Base-by-base conservation (phyloP, 2,888 invertebrate genomes). In the Nomada goodeniana region DNA sequence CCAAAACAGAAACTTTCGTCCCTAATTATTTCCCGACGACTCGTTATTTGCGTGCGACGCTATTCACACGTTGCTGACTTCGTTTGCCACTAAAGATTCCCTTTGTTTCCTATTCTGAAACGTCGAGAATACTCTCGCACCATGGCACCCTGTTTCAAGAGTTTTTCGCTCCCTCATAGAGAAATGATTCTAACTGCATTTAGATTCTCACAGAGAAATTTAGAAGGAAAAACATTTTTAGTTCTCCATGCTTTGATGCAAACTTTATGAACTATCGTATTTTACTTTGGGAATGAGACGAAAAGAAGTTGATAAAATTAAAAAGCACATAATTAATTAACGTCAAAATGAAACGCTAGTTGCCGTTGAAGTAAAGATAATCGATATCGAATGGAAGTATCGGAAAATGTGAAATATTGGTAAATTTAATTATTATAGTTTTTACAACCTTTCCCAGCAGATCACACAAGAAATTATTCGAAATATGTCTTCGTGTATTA, bases 191-290 rank as follows among this genome's bases (percentile, higher is more conserved):
- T 64, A 74, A 71, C 67, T 26, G 67, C 23, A 57, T 67, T 44
- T 47, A 60, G 67, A 67, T 63, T 53, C 68, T 15, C 29, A 10
- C 63, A 26, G 53, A n/a, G 23, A 47, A 67, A 68, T 79, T 68
- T 57, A 47, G 36, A 29, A 47, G 23, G 63, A 60, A 71, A 63
- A 76, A 73, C 13, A 76, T 74, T 53, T 63, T 53, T 55, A 23
- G 20, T 9, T 26, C n/a, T 29, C 9, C 57, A 20, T 44, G 81
- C 84, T 84, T 81, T 69, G 78, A 84, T 78, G 70, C 63, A 84
- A 73, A 81, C 74, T 81, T 70, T 26, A 64, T 26, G 20, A 42
- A n/a, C n/a, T 23, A 60, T 26, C 26, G 0, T 26, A 15, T 36
- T 70, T 65, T 42, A 36, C 36, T 36, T 7, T 36, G 1, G 7